A percentile compares a stretch with the other conserved stretches of the same genome.
Evolutionary conservation across 2,888 invertebrate species (phyloP).

Genomic region (Lasioglossum vierecki): DNA sequence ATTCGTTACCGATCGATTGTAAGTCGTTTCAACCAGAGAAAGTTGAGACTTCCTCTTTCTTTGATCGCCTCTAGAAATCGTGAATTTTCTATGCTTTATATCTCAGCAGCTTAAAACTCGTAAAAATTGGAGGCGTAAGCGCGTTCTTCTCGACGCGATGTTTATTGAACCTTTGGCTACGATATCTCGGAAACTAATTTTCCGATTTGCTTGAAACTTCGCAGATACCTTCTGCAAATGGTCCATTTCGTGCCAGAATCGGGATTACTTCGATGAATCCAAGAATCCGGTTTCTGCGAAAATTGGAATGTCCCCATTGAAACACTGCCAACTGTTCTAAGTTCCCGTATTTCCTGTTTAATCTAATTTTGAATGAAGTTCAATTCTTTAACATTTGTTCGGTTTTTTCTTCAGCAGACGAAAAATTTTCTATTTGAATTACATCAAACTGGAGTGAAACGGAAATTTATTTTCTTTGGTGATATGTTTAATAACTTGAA

Average conservation of each 20-base stretch:
- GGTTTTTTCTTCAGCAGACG: too few relatives aligned
- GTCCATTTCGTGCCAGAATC: background rate
- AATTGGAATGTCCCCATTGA: too few relatives aligned
- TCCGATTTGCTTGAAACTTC: background rate
- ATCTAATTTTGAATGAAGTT: too few relatives aligned
- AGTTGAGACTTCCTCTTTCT: background rate
- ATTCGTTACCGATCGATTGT: constrained; percentile 4
- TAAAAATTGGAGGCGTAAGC: background rate
- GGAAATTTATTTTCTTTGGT: too few relatives aligned
- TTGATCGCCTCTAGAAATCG: background rate
- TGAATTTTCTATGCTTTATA: background rate
- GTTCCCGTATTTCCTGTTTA: too few relatives aligned
- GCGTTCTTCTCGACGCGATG: background rate
- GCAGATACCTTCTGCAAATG: background rate
- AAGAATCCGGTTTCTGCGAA: too few relatives aligned
- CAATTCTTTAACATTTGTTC: too few relatives aligned
- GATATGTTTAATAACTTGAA: too few relatives aligned
- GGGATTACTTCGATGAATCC: background rate
- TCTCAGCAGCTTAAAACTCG: background rate
- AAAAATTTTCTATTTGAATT: too few relatives aligned
- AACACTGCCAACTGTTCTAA: too few relatives aligned
- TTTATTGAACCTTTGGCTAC: background rate
- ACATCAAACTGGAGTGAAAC: too few relatives aligned
- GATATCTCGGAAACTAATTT: background rate
- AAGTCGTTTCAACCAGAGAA: background rate